phyloP scores from a whole-genome alignment of 2,113 vertebrate species.

The Crotalus tigris region DNA sequence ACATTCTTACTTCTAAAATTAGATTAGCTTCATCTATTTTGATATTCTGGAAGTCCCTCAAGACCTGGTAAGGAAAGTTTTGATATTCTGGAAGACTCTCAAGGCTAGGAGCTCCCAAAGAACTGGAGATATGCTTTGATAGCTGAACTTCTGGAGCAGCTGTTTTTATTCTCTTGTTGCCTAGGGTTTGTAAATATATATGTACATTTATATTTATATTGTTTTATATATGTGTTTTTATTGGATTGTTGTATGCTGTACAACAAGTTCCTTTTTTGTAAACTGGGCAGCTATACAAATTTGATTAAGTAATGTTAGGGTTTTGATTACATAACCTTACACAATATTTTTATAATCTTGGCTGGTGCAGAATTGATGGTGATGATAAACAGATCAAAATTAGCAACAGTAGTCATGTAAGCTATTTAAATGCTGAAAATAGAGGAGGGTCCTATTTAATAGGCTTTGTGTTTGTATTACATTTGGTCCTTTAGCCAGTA shows the following conservation, averaged over 20 bases:
- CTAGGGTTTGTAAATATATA: not conserved
- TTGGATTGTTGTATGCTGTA: not conserved
- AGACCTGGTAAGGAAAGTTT: not conserved
- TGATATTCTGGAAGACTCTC: not conserved
- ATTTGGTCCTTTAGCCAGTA: not conserved
- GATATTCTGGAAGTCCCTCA: not conserved
- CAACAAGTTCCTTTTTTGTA: not conserved
- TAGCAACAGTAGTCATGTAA: not conserved
- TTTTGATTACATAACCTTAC: not conserved
- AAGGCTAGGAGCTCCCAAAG: not conserved
- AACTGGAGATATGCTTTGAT: not conserved
- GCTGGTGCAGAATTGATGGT: not conserved
- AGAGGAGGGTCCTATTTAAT: not conserved
- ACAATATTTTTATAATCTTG: not conserved
- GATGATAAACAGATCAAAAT: not conserved
- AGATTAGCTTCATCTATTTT: not conserved
- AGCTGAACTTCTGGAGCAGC: not conserved
- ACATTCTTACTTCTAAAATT: not conserved
- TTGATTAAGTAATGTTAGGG: not conserved
- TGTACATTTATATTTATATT: not conserved
- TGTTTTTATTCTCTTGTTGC: not conserved
- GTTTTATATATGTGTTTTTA: not conserved
- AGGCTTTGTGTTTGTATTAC: not conserved
- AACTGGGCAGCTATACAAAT: not conserved
- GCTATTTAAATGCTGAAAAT: not conserved